Conservation (phyloP, 1,140 invertebrate genomes). For the Thaumatotibia leucotreta region DNA sequence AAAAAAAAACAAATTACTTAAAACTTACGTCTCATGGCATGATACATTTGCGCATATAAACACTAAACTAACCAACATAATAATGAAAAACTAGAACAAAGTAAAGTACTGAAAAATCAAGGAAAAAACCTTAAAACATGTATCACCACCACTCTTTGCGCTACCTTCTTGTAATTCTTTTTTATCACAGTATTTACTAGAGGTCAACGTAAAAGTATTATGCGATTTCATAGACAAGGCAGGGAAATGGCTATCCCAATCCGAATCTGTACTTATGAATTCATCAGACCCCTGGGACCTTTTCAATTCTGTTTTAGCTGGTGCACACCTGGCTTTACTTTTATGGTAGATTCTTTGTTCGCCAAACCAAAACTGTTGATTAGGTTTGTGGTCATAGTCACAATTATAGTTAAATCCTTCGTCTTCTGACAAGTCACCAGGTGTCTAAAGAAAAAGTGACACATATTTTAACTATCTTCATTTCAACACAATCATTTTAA, state of each 20-base stretch:
- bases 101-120: conserved; percentile 14
- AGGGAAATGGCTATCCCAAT: conserved; percentile 66
- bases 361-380: conserved; percentile 50
- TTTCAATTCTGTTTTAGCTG: conserved; percentile 34
- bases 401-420: conserved; percentile 47
- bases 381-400: conserved; percentile 41
- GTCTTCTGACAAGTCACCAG: conserved; percentile 59
- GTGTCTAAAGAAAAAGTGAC: conserved; percentile 33
- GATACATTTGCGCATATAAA: not conserved
- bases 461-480: not conserved
- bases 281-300: conserved; percentile 50
- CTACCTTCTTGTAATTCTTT: conserved; percentile 44
- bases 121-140: conserved; percentile 49
- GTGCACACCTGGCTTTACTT: conserved; percentile 39
- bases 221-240: conserved; percentile 59
- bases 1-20: not conserved
- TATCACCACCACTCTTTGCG: conserved; percentile 61
- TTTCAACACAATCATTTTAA: no score
- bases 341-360: conserved; percentile 62
- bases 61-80: not conserved
- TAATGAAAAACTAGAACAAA: not conserved
- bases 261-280: conserved; percentile 57
- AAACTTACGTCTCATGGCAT: not conserved
- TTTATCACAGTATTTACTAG: conserved; percentile 46
- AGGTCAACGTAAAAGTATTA: conserved; percentile 62